Base-by-base conservation (phyloP, 2,888 invertebrate species). In the Napeogenes sylphis region DNA sequence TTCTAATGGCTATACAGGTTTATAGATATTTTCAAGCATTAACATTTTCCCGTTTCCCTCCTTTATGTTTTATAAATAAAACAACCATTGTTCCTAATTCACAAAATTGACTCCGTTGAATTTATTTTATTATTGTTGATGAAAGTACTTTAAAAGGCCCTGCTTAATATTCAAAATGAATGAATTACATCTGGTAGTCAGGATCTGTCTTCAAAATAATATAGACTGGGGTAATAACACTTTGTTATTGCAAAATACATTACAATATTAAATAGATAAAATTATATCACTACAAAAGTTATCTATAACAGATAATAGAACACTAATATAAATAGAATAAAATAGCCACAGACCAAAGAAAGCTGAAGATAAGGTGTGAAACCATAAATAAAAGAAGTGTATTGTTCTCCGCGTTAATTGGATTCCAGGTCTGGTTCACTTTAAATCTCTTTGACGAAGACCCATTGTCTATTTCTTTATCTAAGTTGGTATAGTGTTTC, bases 91-190 rank as follows among this genome's bases (percentile, higher is more conserved):
- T 51, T 30, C 51, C 51, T 51, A 51, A 30, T 51, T 51, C 51
- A 30, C 30, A 30, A 6, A 51, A 51, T 51, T 51, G 51, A 21
- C 51, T 51, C 12, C 51, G 30, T 10, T 51, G 30, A 30, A 51
- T 30, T 51, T 51, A 51, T 51, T 51, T 51, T 51, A 51, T 51
- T 51, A 51, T 21, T 51, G 21, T 21, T 51, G 51, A 51, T 30
- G 51, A n/a, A n/a, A n/a, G 51, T 21, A 21, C 51, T 42, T 42
- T 10, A 10, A 10, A 42, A 42, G 42, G 1, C n/a, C n/a, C n/a
- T n/a, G n/a, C n/a, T n/a, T n/a, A n/a, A n/a, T n/a, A n/a, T n/a
- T n/a, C n/a, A n/a, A 4, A 42, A 8, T n/a, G 51, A 21, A 51
- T 51, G 21, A 51, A 30, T 21, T 30, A 51, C 51, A 30, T 51